These are phyloP conservation scores for Suncus etruscus DNA, from an alignment of 2,113 vertebrate species.

Conservation along the genomic window DNA sequence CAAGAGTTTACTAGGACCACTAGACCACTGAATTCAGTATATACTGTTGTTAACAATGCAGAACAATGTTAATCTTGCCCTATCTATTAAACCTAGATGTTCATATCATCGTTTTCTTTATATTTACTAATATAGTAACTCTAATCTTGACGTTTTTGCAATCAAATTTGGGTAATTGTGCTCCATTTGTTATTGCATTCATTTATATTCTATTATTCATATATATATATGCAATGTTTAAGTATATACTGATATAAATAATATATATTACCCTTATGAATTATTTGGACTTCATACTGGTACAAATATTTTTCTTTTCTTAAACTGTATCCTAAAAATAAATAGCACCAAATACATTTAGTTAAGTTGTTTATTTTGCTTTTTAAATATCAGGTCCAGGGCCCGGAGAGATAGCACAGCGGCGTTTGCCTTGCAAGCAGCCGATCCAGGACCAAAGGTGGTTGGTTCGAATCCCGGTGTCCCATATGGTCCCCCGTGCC, in stretches of 20 bases:
- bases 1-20: background rate
- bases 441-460: no score
- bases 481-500: no score
- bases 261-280: background rate
- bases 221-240: background rate
- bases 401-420: no score
- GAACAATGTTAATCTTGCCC: background rate
- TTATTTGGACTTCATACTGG: slow-evolving; percentile 28
- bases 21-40: slow-evolving; percentile 7
- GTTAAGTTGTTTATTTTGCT: slow-evolving; percentile 21
- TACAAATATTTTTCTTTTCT: slow-evolving; percentile 41
- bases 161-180: background rate
- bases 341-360: background rate
- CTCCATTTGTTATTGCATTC: background rate
- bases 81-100: background rate
- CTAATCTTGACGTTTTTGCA: background rate
- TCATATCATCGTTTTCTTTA: background rate
- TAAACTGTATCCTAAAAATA: slow-evolving; percentile 30
- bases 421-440: no score
- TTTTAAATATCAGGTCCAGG: background rate
- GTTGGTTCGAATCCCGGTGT: no score
- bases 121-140: background rate
- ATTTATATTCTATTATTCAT: background rate
- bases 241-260: background rate
- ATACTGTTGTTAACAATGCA: background rate